These are phyloP conservation scores for Mohoua ochrocephala DNA, from an alignment of 2,113 vertebrate species.

Conservation along the genomic window DNA sequence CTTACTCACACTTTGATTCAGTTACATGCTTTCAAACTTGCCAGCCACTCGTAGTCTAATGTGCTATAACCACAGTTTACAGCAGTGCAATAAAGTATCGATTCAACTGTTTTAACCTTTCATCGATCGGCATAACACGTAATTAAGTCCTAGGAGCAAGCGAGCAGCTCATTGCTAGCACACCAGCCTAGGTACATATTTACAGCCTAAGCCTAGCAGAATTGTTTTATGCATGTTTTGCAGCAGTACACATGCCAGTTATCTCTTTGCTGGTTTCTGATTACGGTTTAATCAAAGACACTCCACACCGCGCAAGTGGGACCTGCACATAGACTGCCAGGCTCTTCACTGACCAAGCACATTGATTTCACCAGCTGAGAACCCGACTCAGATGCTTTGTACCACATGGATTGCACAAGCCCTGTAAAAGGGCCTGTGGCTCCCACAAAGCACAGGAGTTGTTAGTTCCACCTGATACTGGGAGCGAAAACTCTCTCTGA, in stretches of 20 bases:
- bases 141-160: constrained; percentile 21
- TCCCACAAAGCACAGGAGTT: background rate
- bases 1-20: constrained; percentile 24
- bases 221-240: background rate
- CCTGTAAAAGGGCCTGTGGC: background rate
- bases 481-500: background rate
- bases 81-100: constrained; percentile 34
- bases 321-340: background rate
- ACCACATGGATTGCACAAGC: background rate
- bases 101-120: constrained; percentile 47
- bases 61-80: constrained; percentile 12
- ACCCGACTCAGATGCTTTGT: background rate
- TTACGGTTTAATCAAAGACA: background rate
- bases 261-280: background rate
- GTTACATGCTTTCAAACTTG: constrained; percentile 39
- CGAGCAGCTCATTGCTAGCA: background rate
- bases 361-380: background rate
- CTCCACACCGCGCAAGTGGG: background rate
- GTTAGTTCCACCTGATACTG: background rate
- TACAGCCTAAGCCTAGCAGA: background rate
- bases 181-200: background rate
- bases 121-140: background rate
- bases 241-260: background rate
- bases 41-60: background rate
- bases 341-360: background rate